These are phyloP conservation scores for Polypterus senegalus DNA, from an alignment of 2,113 vertebrate species.

Conservation along the genomic window DNA sequence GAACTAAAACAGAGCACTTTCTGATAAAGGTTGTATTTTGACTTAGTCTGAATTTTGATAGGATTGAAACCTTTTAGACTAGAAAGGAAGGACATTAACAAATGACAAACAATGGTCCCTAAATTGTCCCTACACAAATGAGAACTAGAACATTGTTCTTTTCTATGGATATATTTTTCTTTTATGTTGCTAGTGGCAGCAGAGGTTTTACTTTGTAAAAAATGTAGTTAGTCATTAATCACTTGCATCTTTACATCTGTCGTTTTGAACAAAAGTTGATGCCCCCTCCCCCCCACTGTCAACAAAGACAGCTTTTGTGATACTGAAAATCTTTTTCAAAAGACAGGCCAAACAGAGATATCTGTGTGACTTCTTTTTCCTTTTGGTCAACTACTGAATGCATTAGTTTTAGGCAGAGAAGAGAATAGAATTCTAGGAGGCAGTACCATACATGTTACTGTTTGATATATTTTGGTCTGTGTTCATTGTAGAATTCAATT, in stretches of 20 bases:
- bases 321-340: constrained; percentile 24
- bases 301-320: constrained; percentile 55
- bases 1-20: constrained; percentile 49
- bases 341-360: constrained; percentile 36
- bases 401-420: too few relatives aligned
- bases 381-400: too few relatives aligned
- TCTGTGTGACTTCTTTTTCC: too few relatives aligned
- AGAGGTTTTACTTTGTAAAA: constrained; percentile 48
- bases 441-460: too few relatives aligned
- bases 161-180: constrained; percentile 23
- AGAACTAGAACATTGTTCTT: constrained; percentile 40
- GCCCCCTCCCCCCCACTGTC: constrained; percentile 26
- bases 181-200: constrained; percentile 20
- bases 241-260: constrained; percentile 67
- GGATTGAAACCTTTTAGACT: constrained; percentile 28
- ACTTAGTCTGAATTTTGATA: constrained; percentile 35
- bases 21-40: constrained; percentile 29
- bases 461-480: too few relatives aligned
- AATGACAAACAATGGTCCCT: constrained; percentile 28
- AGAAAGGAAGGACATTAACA: constrained; percentile 37
- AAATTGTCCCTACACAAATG: constrained; percentile 29
- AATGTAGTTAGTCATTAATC: constrained; percentile 68
- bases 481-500: too few relatives aligned
- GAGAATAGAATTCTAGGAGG: too few relatives aligned
- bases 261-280: constrained; percentile 65